Conservation (phyloP, 2,113 vertebrate genomes). For the Acrocephalus arundinaceus region DNA sequence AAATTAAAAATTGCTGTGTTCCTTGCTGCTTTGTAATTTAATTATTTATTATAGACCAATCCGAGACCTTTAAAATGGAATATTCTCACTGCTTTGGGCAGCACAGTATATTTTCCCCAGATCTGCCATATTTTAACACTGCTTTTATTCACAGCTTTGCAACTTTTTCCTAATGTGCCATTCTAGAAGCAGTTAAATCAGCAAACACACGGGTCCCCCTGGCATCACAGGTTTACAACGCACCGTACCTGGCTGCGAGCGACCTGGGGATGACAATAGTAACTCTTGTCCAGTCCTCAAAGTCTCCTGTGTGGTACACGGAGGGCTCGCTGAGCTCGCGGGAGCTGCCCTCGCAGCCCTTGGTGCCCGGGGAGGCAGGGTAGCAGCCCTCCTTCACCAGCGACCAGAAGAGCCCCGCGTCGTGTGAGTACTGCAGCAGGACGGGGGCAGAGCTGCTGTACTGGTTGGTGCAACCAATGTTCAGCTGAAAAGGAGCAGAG, state of each 20-base stretch:
- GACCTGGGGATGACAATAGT: constrained; percentile 88
- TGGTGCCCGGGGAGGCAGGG: constrained; percentile 82
- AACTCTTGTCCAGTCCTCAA: constrained; percentile 94
- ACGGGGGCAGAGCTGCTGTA: constrained; percentile 87
- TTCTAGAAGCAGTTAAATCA: neutral
- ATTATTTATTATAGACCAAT: neutral
- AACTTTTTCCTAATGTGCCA: neutral
- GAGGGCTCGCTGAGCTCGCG: constrained; percentile 89
- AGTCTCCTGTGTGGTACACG: constrained; percentile 88
- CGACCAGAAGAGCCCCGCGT: constrained; percentile 92
- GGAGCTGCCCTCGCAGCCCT: constrained; percentile 88
- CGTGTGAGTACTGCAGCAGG: constrained; percentile 93
- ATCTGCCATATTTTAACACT: neutral
- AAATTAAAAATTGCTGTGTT: neutral
- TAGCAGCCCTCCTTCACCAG: constrained; percentile 93
- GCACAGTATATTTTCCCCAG: neutral
- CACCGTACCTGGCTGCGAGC: constrained; percentile 87
- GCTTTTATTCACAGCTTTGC: neutral
- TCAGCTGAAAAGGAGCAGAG: constrained; percentile 77
- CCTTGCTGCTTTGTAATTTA: neutral
- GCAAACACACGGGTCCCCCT: neutral
- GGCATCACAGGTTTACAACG: neutral
- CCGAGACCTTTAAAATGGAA: neutral
- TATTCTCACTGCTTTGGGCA: neutral
- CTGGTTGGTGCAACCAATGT: constrained; percentile 89